Evolutionary conservation across 2,888 invertebrate genomes (phyloP), one percentile per base, ranked within the genome.

Genomic region (Drosophila melanosoma): DNA sequence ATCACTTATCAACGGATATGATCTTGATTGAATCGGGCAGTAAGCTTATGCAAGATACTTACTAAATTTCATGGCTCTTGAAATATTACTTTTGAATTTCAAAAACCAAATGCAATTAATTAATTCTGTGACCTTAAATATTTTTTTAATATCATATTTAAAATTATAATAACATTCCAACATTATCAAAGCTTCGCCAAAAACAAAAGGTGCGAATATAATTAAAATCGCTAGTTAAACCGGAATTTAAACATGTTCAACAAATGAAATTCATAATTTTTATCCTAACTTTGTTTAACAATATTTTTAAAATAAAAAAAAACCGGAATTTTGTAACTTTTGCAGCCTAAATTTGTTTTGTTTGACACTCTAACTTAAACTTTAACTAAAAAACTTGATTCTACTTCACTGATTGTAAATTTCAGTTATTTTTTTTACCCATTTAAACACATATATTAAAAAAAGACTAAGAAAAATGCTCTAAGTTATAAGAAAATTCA

Each of bases 1-100:
- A 57, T n/a, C 33, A 26, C 20, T 29, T 12, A 40, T 58, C 36
- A 69, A 17, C 33, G 32, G 26, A 69, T 48, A 54, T 48, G 32
- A n/a, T 35, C 32, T n/a, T 5, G 2, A 23, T 5, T 11, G 8
- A 51, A 10, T 4, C 26, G 8, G 15, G n/a, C 11, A 12, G 2
- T 45, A 32, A 38, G 11, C 11, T n/a, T 29, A 29, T 29, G 29
- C 6, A 29, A 29, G 29, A 29, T 29, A 12, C 11, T 0, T n/a
- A 12, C 29, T 33, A n/a, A 17, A 33, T 45, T 12, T 32, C 15
- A 23, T 42, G 6, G 12, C 20, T 12, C 12, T 7, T 7, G 12
- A 12, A 17, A 26, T 38, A 6, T 12, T 7, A 12, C 15, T 8
- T 35, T 36, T 23, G 3, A 20, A 20, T 7, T 45, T 1, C 20